Evolutionary conservation across 1,140 invertebrate species (phyloP).

Genomic region (Drosophila pseudoananassae): DNA sequence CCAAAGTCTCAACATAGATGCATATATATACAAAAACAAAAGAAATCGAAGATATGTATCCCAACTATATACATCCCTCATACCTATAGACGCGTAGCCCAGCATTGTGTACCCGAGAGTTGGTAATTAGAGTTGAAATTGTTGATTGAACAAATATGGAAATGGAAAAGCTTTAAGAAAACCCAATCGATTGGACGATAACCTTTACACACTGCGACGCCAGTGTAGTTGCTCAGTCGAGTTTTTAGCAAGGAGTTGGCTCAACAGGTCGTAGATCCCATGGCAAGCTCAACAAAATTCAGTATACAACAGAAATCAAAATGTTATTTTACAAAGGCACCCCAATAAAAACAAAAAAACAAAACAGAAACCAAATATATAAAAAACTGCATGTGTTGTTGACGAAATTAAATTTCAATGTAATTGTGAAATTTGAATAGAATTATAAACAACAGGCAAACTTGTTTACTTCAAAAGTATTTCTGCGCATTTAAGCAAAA

Average conservation of each 20-base stretch:
- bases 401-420: conserved; percentile 63
- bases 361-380: conserved; percentile 5
- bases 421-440: conserved; percentile 53
- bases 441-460: conserved; percentile 49
- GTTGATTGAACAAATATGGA: conserved; percentile 66
- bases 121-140: conserved; percentile 50
- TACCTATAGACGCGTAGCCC: conserved; percentile 35
- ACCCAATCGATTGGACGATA: conserved; percentile 65
- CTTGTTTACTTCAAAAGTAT: conserved; percentile 78
- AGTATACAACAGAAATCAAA: conserved; percentile 52
- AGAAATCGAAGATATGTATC: conserved; percentile 17
- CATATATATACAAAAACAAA: conserved; percentile 49
- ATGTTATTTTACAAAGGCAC: conserved; percentile 54
- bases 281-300: conserved; percentile 24
- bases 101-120: conserved; percentile 45
- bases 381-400: conserved; percentile 55
- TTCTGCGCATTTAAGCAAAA: conserved; percentile 82
- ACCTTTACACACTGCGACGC: conserved; percentile 51
- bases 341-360: conserved; percentile 12
- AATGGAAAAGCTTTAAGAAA: conserved; percentile 80
- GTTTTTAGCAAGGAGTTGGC: conserved; percentile 39
- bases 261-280: conserved; percentile 42
- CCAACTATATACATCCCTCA: conserved; percentile 40
- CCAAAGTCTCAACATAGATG: conserved; percentile 40
- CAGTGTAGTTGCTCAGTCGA: conserved; percentile 32